Conservation (phyloP, 1,140 invertebrate species). For the Centruroides vittatus region DNA sequence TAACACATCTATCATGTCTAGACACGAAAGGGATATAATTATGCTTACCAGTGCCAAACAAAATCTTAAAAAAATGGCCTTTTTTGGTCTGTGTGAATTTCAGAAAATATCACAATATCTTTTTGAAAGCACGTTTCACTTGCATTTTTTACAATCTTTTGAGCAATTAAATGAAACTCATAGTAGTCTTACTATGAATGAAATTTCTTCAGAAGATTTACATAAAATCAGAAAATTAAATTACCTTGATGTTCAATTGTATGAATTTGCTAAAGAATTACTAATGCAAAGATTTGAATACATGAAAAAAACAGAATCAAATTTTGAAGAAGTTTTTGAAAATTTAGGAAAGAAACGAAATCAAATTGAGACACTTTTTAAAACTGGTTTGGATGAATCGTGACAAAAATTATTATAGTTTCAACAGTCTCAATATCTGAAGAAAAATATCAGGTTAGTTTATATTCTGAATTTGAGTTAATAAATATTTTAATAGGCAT, state of each 20-base stretch:
- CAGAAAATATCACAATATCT: constrained; percentile 90
- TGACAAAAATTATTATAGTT: too few relatives aligned
- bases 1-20: constrained; percentile 58
- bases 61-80: constrained; percentile 88
- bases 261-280: constrained; percentile 80
- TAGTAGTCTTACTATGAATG: constrained; percentile 56
- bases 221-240: constrained; percentile 65
- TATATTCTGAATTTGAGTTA: too few relatives aligned
- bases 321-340: too few relatives aligned
- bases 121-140: constrained; percentile 93
- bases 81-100: constrained; percentile 91
- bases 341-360: too few relatives aligned
- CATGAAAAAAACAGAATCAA: constrained; percentile 10
- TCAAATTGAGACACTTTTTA: too few relatives aligned
- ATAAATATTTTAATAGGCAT: too few relatives aligned
- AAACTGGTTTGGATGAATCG: too few relatives aligned
- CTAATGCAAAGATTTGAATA: constrained; percentile 60
- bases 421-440: too few relatives aligned
- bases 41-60: constrained; percentile 87
- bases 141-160: constrained; percentile 75
- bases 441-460: too few relatives aligned
- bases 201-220: constrained; percentile 52
- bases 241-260: constrained; percentile 79
- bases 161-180: constrained; percentile 79
- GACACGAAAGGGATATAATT: constrained; percentile 47